Evolutionary conservation across 2,888 invertebrate genomes (phyloP), one percentile per base, ranked within the genome.

Genomic region (Proisotoma minuta): DNA sequence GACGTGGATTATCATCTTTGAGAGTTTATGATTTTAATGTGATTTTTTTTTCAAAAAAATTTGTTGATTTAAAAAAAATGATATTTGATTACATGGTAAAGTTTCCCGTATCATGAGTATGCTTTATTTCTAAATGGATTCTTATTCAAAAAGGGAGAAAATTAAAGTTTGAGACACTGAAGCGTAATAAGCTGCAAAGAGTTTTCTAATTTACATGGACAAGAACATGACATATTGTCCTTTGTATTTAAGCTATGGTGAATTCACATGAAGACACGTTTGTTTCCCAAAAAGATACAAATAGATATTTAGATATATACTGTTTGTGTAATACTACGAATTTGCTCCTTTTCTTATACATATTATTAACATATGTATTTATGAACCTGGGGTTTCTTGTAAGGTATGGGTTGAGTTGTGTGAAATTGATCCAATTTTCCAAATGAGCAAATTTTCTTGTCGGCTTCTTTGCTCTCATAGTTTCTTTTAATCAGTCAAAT

Each of bases 361-460:
- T 34, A 15, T 34, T 34, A 34, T 34, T 34, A 10, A 34, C 15
- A 8, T 34, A n/a, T n/a, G n/a, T n/a, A n/a, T n/a, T n/a, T n/a
- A n/a, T n/a, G n/a, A n/a, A n/a, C n/a, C n/a, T n/a, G n/a, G n/a
- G n/a, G n/a, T n/a, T n/a, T n/a, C n/a, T n/a, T n/a, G n/a, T n/a
- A n/a, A n/a, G n/a, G n/a, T n/a, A n/a, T n/a, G n/a, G n/a, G n/a
- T n/a, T n/a, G n/a, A n/a, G n/a, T n/a, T n/a, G n/a, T n/a, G n/a
- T 43, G 18, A 43, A 43, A 43, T 43, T 43, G 43, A 43, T 43
- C 43, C 43, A 43, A 43, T 43, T 43, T 43, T 43, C 43, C 43
- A 43, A 43, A 20, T 43, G 43, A 43, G 43, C 43, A 43, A 5
- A 43, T 20, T 20, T 12, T 18, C 5, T 5, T 4, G 10, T 12